A percentile compares a stretch with the other conserved stretches of the same genome.
These are phyloP conservation scores for Leptoclinus maculatus DNA, from an alignment of 2,797 vertebrate genomes.

Conservation along the genomic window DNA sequence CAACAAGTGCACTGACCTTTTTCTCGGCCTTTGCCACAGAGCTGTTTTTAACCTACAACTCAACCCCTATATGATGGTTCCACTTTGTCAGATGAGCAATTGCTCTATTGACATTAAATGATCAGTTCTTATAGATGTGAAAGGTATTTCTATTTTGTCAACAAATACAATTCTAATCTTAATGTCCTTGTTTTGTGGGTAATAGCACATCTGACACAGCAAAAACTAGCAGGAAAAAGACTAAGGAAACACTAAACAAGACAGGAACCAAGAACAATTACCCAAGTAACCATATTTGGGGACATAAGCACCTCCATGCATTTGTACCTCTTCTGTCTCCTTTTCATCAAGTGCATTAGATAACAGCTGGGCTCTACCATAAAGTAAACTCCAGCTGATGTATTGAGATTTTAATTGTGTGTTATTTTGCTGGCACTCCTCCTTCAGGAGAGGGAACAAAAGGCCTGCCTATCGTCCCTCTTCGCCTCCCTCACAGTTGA, in stretches of 20 bases:
- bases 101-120: slow-evolving; percentile 2
- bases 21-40: slow-evolving; percentile 54
- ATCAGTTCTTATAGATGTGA: slow-evolving; percentile 12
- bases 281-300: slow-evolving; percentile 23
- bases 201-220: not conserved
- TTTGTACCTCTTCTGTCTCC: slow-evolving; percentile 40
- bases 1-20: slow-evolving; percentile 64
- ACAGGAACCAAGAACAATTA: slow-evolving; percentile 32
- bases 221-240: not conserved
- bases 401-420: slow-evolving; percentile 81
- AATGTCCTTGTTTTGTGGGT: not conserved
- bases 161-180: not conserved
- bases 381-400: slow-evolving; percentile 77
- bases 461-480: slow-evolving; percentile 65
- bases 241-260: not conserved
- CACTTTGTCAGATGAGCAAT: slow-evolving; percentile 23
- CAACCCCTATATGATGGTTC: slow-evolving; percentile 36
- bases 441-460: slow-evolving; percentile 76
- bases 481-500: slow-evolving; percentile 70
- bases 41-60: slow-evolving; percentile 66
- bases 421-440: slow-evolving; percentile 68
- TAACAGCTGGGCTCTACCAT: slow-evolving; percentile 56
- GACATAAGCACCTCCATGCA: slow-evolving; percentile 9
- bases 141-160: slow-evolving; percentile 1
- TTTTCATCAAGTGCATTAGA: slow-evolving; percentile 50